Conservation (phyloP, 2,113 vertebrate genomes). For the Eira barbara region DNA sequence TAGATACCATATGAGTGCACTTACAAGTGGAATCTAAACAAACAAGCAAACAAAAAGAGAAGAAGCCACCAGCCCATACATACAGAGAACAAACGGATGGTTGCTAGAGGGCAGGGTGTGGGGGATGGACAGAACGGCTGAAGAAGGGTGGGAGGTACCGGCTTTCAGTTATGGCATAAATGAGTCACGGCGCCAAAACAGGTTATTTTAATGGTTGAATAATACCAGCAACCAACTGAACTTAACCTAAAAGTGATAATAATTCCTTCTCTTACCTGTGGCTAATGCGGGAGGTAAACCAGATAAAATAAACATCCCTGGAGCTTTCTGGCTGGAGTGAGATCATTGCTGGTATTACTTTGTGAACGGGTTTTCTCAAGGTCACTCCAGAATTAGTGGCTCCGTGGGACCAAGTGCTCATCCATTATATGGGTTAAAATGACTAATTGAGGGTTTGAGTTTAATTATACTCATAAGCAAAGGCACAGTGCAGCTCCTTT, state of each 20-base stretch:
- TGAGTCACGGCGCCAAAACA: neutral
- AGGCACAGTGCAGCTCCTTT: neutral
- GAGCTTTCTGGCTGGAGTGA: neutral
- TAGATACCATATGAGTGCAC: neutral
- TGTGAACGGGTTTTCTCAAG: slow-evolving; percentile 51
- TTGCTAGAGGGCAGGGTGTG: neutral
- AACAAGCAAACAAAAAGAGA: neutral
- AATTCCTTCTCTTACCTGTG: neutral
- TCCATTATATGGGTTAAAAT: slow-evolving; percentile 62
- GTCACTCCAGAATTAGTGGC: slow-evolving; percentile 58
- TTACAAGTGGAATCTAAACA: neutral
- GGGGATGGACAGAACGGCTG: neutral
- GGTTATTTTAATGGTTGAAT: neutral
- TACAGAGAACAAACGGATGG: neutral
- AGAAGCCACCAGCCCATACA: neutral
- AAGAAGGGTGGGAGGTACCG: neutral
- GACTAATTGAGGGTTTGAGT: slow-evolving; percentile 67
- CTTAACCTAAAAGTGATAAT: neutral
- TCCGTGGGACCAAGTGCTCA: neutral
- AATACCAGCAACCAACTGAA: neutral
- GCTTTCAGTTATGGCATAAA: neutral
- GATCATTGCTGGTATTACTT: slow-evolving; percentile 18
- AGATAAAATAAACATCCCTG: slow-evolving; percentile 32
- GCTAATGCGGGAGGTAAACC: neutral
- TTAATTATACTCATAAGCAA: slow-evolving; percentile 68